Evolutionary conservation across 2,113 vertebrate genomes (phyloP), one percentile per base, ranked within the genome.

Genomic region (Rhinoderma darwinii): DNA sequence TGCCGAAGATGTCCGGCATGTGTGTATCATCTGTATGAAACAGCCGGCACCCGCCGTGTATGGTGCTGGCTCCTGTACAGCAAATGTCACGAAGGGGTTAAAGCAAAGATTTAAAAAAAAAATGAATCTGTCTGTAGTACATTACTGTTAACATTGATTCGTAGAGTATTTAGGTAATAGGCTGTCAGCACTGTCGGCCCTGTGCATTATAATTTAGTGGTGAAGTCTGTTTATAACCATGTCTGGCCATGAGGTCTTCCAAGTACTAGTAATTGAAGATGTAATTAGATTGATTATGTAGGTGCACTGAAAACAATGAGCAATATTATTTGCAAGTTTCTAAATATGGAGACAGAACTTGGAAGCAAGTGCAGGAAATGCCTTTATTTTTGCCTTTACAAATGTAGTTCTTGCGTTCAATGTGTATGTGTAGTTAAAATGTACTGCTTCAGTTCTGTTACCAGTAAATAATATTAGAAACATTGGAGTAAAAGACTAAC

Each of bases 201-300:
- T 50, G 41, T 41, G 44, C 51, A 51, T 70, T 83, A 47, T 15
- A 83, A 70, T 70, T 83, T 51, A 70, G 41, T 25, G 47, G 41
- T 44, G 37, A 68, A 50, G 63, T 72, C 81, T 83, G 81, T 44
- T 83, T 83, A 72, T 72, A 70, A 37, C 63, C 32, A 32, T 68
- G 81, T 68, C 43, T 83, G 63, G 41, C 81, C 81, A 83, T 83
- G 27, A 35, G 9, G 44, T 14, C 59, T 43, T 63, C 81, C 44
- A 70, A 35, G 63, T 15, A n/a, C 81, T 83, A 70, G 81, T 83
- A 83, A 70, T 70, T 83, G 43, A 43, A 35, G 63, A 83, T 70
- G 61, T 83, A 83, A 83, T 83, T 83, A 70, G 63, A 51, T 83
- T 51, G 50, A 83, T 83, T 83, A 83, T 83, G 81, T 43, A 70